These are phyloP conservation scores for Hydractinia symbiolongicarpus DNA, from an alignment of 30 jellyfish, hydroid and myxozoan genomes.

Conservation along the genomic window DNA sequence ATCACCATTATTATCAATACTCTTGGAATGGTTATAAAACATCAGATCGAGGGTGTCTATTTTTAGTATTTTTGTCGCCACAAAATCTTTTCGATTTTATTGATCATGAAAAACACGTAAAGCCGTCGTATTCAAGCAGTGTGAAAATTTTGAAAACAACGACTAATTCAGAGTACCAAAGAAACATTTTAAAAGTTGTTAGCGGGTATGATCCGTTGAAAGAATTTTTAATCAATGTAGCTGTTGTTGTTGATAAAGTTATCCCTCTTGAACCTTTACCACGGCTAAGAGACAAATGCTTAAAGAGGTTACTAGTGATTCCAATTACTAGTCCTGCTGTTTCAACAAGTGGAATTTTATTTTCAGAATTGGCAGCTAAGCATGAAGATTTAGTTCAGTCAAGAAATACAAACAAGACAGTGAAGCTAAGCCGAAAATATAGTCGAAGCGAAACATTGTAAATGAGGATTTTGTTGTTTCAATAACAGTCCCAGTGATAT, in stretches of 20 bases:
- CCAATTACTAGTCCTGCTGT: neutral
- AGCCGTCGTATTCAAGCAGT: slow-evolving; percentile 55
- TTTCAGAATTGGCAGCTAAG: no score
- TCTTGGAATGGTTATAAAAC: slow-evolving; percentile 33
- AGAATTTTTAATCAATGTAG: slow-evolving; percentile 51
- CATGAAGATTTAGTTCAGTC: no score
- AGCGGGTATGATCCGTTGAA: slow-evolving; percentile 51
- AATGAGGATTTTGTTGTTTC: no score
- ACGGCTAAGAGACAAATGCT: slow-evolving; percentile 40
- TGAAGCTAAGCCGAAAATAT: no score
- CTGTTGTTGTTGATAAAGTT: slow-evolving; percentile 58
- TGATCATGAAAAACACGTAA: slow-evolving; percentile 6
- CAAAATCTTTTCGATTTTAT: slow-evolving; percentile 34
- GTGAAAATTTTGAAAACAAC: slow-evolving; percentile 43
- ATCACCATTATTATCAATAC: slow-evolving; percentile 14
- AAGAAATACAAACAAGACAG: no score
- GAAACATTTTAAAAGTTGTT: slow-evolving; percentile 29
- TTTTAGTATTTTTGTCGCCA: slow-evolving; percentile 44
- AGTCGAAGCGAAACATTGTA: no score
- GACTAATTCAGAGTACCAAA: slow-evolving; percentile 40
- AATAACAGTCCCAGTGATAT: no score
- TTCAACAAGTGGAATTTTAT: no score
- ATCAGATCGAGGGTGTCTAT: slow-evolving; percentile 68
- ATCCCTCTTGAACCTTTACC: slow-evolving; percentile 79
- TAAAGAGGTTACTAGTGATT: neutral